phyloP scores from a whole-genome alignment of 2,888 invertebrate genomes.

The Tipula vernalis region DNA sequence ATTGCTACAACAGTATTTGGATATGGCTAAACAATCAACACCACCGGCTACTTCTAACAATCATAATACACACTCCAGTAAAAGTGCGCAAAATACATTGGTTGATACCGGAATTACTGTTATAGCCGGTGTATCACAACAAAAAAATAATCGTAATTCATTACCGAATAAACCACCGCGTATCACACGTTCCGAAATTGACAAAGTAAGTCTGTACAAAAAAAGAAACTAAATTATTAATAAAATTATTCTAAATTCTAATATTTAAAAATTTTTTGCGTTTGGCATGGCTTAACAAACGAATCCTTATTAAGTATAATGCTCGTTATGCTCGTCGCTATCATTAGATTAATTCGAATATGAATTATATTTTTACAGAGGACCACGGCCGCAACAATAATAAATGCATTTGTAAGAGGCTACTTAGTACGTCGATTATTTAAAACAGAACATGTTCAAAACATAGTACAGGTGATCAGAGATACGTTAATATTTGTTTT shows the following conservation, averaged over 20 bases:
- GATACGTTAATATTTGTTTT: slow-evolving; percentile 14
- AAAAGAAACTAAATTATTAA: neutral
- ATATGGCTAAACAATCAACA: neutral
- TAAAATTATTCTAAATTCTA: neutral
- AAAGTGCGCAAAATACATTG: neutral
- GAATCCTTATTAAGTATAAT: neutral
- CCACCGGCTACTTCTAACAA: neutral
- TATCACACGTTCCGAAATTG: neutral
- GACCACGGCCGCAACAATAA: slow-evolving; percentile 46
- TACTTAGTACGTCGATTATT: slow-evolving; percentile 71
- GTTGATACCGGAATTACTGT: neutral
- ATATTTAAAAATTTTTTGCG: neutral
- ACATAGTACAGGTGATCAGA: slow-evolving; percentile 36
- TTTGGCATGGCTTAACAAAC: neutral
- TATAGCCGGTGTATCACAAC: neutral
- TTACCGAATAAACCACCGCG: neutral
- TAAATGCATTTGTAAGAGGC: slow-evolving; percentile 59
- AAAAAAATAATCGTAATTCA: neutral
- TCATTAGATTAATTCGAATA: neutral
- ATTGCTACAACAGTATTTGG: neutral
- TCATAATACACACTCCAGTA: neutral
- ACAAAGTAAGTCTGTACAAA: neutral
- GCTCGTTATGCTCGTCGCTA: neutral
- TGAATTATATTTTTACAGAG: slow-evolving; percentile 26
- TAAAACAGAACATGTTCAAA: slow-evolving; percentile 66